Evolutionary conservation across 1,140 invertebrate genomes (phyloP).

Genomic region (Achroia grisella): DNA sequence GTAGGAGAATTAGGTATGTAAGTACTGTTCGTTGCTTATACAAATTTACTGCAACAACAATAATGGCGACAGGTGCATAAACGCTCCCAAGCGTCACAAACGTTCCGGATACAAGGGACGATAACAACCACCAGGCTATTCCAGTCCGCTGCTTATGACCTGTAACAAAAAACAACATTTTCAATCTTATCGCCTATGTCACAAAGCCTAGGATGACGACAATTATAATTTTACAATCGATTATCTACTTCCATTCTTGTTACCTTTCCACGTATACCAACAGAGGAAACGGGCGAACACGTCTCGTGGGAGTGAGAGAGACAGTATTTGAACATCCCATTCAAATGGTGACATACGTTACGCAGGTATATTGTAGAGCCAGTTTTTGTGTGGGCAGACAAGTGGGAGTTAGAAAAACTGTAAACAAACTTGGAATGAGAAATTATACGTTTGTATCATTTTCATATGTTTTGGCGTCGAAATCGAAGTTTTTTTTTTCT

Average conservation of each 20-base stretch:
- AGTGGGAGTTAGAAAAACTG: constrained; percentile 28
- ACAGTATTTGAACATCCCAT: constrained; percentile 8
- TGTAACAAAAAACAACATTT: constrained; percentile 8
- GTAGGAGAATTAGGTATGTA: no score
- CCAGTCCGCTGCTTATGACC: constrained; percentile 17
- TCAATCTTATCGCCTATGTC: constrained; percentile 14
- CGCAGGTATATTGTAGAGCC: constrained; percentile 27
- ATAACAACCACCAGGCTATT: constrained; percentile 34
- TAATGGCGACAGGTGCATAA: constrained; percentile 52
- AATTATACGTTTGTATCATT: constrained; percentile 14
- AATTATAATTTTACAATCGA: constrained; percentile 4
- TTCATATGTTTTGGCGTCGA: constrained; percentile 1
- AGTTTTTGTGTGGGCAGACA: constrained; percentile 35
- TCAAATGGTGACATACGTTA: constrained; percentile 22
- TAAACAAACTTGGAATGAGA: constrained; percentile 32
- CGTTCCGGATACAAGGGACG: constrained; percentile 50
- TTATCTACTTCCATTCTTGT: background rate
- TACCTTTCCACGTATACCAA: constrained; percentile 1
- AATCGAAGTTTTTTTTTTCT: constrained; percentile 1
- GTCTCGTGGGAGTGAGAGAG: background rate
- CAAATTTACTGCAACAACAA: constrained; percentile 6
- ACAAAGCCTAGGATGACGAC: constrained; percentile 6
- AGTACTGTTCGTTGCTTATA: background rate
- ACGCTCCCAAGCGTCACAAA: constrained; percentile 33
- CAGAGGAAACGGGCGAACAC: background rate